A percentile compares a stretch with the other conserved stretches of the same genome.
phyloP scores from a whole-genome alignment of 1,140 invertebrate species.

The Polyergus mexicanus region DNA sequence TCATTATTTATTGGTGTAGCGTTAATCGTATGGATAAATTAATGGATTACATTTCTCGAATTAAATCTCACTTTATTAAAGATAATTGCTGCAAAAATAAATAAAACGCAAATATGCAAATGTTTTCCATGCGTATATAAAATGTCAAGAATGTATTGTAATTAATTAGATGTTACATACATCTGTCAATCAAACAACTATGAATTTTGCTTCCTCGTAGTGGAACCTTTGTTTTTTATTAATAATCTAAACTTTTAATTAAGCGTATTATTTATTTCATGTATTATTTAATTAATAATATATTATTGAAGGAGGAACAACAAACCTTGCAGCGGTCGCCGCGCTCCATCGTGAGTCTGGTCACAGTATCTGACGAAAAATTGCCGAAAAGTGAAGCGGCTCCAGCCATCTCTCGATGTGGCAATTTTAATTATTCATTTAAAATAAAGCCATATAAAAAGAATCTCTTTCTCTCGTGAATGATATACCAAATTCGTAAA shows the following conservation, averaged over 20 bases:
- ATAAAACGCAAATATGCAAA: background rate
- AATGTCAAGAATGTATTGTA: background rate
- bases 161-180: no score
- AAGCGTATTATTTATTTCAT: background rate
- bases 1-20: background rate
- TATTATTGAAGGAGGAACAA: background rate
- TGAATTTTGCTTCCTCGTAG: no score
- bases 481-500: no score
- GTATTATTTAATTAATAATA: background rate
- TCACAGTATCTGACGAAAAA: slow-evolving; percentile 9
- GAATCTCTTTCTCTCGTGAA: background rate
- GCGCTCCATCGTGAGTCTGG: slow-evolving; percentile 30
- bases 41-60: slow-evolving; percentile 1
- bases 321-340: slow-evolving; percentile 45
- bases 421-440: background rate
- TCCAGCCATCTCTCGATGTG: background rate
- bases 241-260: background rate
- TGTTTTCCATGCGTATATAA: background rate
- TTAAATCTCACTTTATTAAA: background rate
- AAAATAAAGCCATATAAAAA: background rate
- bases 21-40: background rate
- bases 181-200: background rate
- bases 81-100: background rate
- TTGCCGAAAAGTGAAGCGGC: slow-evolving; percentile 11
- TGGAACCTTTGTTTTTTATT: no score